Evolutionary conservation across 2,113 vertebrate genomes (phyloP).

Genomic region (Onychorhynchus coronatus): DNA sequence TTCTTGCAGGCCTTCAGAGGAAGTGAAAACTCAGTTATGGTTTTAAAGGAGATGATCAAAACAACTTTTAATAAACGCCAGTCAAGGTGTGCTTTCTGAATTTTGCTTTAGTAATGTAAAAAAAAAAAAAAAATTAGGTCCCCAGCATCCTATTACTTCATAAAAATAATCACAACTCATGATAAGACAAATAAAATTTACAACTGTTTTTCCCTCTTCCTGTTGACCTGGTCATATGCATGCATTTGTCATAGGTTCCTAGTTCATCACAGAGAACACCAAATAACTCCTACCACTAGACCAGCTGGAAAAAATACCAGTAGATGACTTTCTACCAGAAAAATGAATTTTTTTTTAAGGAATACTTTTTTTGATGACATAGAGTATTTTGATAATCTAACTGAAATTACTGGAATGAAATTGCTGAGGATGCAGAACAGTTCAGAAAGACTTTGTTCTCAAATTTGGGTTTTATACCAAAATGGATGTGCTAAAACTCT

Average conservation of each 20-base stretch:
- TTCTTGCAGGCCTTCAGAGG: background rate
- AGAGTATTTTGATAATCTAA: background rate
- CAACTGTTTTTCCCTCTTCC: background rate
- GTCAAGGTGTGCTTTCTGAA: background rate
- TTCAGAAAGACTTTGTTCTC: background rate
- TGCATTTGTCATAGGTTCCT: background rate
- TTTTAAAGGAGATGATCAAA: background rate
- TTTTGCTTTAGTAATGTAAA: background rate
- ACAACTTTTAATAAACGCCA: background rate
- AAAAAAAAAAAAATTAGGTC: background rate
- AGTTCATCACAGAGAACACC: background rate
- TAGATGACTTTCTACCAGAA: background rate
- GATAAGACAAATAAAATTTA: background rate
- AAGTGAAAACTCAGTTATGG: background rate
- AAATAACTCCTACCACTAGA: background rate
- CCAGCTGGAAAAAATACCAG: background rate
- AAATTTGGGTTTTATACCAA: background rate
- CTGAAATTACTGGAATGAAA: background rate
- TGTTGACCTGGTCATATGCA: background rate
- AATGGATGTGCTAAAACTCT: background rate
- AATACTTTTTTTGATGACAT: background rate
- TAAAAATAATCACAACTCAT: background rate
- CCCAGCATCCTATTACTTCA: background rate
- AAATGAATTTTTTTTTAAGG: rapidly evolving
- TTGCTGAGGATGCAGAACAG: background rate